A percentile compares a stretch with the other conserved stretches of the same genome.
Conservation (phyloP, 2,113 vertebrate genomes). For the Paradisaea rubra region DNA sequence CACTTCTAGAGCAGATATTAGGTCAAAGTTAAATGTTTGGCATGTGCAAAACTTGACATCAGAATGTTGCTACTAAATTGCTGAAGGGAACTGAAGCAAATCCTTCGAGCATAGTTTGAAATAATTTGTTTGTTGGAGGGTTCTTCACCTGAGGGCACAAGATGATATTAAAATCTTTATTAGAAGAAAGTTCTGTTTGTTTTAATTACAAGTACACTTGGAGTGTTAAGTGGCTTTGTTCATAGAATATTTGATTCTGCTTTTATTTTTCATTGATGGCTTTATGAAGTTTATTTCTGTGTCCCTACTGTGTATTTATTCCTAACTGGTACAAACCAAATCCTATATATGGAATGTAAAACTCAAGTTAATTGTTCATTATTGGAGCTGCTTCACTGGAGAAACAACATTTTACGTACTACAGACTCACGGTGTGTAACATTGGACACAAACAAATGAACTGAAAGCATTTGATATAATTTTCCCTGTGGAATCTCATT, state of each 20-base stretch:
- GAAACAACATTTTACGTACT: not conserved
- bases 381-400: not conserved
- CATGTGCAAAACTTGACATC: not conserved
- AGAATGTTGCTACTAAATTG: not conserved
- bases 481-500: not conserved
- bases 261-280: not conserved
- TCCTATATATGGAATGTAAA: not conserved
- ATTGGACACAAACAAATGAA: not conserved
- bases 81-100: not conserved
- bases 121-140: not conserved
- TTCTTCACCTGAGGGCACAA: not conserved
- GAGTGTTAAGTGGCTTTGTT: not conserved
- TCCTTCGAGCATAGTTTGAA: not conserved
- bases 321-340: not conserved
- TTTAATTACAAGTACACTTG: not conserved
- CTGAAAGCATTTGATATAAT: not conserved
- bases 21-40: not conserved
- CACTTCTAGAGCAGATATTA: not conserved
- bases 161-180: not conserved
- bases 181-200: not conserved
- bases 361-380: not conserved
- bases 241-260: not conserved
- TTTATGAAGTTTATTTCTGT: not conserved
- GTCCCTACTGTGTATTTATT: not conserved
- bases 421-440: not conserved